Evolutionary conservation across 2,113 vertebrate genomes (phyloP).

Genomic region (Heterotis niloticus): DNA sequence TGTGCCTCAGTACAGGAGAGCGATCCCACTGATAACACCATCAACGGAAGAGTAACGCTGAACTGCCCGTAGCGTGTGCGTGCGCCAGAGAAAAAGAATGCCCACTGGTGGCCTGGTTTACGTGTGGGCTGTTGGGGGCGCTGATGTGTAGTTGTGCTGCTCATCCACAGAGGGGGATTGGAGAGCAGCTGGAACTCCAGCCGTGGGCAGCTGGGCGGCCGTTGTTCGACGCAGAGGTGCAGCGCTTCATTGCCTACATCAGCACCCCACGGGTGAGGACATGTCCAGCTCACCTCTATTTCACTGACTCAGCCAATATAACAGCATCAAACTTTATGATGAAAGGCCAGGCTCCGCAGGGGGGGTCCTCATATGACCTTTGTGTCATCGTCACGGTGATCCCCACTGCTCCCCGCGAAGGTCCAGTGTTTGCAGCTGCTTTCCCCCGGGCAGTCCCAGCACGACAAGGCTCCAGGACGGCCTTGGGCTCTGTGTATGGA

Average conservation of each 20-base stretch:
- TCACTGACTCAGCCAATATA: background rate
- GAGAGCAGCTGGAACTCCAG: slow-evolving; percentile 38
- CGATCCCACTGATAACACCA: no score
- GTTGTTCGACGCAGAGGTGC: slow-evolving; percentile 51
- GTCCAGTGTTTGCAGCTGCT: slow-evolving; percentile 57
- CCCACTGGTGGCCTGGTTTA: no score
- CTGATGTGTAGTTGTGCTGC: background rate
- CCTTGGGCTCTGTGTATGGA: slow-evolving; percentile 62
- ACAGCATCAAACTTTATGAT: background rate
- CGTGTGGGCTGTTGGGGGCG: no score
- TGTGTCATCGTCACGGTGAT: background rate
- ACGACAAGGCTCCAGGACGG: slow-evolving; percentile 30
- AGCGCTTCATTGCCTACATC: slow-evolving; percentile 50
- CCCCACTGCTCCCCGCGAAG: slow-evolving; percentile 37
- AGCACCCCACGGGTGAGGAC: slow-evolving; percentile 54
- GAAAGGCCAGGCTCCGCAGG: no score
- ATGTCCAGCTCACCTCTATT: background rate
- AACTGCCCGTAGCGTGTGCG: no score
- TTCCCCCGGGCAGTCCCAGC: slow-evolving; percentile 44
- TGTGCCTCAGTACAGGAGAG: no score
- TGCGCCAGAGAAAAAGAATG: no score
- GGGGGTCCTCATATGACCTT: slow-evolving; percentile 13
- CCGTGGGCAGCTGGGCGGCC: slow-evolving; percentile 42
- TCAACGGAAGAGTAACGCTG: no score
- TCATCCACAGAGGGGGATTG: slow-evolving; percentile 46